A percentile compares a stretch with the other conserved stretches of the same genome.
phyloP scores from a whole-genome alignment of 2,888 invertebrate genomes.

The Acronicta leporina region DNA sequence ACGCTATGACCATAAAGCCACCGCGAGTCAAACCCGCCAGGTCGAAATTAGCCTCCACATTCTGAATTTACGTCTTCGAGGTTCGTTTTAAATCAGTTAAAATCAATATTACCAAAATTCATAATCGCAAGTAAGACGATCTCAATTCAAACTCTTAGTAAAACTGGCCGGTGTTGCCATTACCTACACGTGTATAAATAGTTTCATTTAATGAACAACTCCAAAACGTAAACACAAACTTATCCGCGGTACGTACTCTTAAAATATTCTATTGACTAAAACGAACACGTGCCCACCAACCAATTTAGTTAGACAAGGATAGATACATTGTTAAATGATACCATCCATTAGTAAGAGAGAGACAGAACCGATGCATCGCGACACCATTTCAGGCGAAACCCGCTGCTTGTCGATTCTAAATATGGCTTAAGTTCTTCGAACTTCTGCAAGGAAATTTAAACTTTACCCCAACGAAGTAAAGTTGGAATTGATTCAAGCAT shows the following conservation, averaged over 20 bases:
- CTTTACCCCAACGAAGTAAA: constrained; percentile 18
- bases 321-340: constrained; percentile 41
- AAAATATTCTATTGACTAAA: constrained; percentile 75
- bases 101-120: neutral
- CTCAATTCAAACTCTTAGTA: constrained; percentile 20
- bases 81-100: too few species aligned
- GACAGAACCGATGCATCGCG: constrained; percentile 74
- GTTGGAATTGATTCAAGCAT: constrained; percentile 32
- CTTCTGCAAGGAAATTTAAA: constrained; percentile 27
- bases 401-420: constrained; percentile 44
- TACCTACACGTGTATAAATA: constrained; percentile 39
- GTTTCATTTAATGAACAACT: constrained; percentile 48
- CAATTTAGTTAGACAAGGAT: constrained; percentile 67
- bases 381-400: constrained; percentile 82
- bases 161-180: constrained; percentile 18
- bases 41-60: too few species aligned
- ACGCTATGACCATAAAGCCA: too few species aligned
- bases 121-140: constrained; percentile 34
- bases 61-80: too few species aligned
- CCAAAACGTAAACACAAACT: constrained; percentile 56
- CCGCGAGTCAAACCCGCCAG: too few species aligned
- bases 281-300: constrained; percentile 63
- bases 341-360: constrained; percentile 50
- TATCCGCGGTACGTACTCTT: constrained; percentile 59
- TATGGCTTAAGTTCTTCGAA: constrained; percentile 53